Evolutionary conservation across 2,113 vertebrate species (phyloP), one percentile per base, ranked within the genome.

Genomic region (Vulpes lagopus): DNA sequence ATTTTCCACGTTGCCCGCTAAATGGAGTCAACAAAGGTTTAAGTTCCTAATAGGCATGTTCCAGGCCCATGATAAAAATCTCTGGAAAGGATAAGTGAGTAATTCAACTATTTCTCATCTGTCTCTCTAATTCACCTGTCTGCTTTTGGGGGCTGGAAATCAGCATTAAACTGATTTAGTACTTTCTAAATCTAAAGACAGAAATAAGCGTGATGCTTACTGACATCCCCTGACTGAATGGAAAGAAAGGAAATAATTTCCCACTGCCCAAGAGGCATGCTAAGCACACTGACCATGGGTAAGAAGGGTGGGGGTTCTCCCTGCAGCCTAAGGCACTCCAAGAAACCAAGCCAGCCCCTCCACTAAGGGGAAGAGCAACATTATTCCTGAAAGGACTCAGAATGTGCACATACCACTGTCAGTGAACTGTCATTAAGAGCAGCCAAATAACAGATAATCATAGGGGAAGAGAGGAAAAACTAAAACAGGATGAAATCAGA

Each of bases 1-100:
- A 94, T 93, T 96, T 97, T 71, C 90, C 81, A 92, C 81, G 59
- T 67, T 91, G 35, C 88, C 60, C 30, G 25, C 53, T 96, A 89
- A 92, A 88, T 43, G 62, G 79, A 92, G 89, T 78, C 89, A 76
- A 55, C 86, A 80, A 81, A 97, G 49, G 65, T 93, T 81, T 87
- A 76, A 82, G 35, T 94, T 90, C 53, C 57, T 92, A 87, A 88
- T 38, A 89, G 60, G 10, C 55, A 55, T 16, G 35, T 60, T 78
- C 16, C 27, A 81, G 20, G 11, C 74, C 71, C 32, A 5, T 83
- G 49, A 84, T 53, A 73, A 93, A 94, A 84, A 90, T 93, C 38
- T 81, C 69, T 81, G 64, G 74, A 57, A 83, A 91, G 55, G 38
- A 74, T 79, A 78, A 83, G 17, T 35, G 59, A 94, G 16, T 69